Conservation (phyloP, 2,888 invertebrate species). For the Netelia melanura region DNA sequence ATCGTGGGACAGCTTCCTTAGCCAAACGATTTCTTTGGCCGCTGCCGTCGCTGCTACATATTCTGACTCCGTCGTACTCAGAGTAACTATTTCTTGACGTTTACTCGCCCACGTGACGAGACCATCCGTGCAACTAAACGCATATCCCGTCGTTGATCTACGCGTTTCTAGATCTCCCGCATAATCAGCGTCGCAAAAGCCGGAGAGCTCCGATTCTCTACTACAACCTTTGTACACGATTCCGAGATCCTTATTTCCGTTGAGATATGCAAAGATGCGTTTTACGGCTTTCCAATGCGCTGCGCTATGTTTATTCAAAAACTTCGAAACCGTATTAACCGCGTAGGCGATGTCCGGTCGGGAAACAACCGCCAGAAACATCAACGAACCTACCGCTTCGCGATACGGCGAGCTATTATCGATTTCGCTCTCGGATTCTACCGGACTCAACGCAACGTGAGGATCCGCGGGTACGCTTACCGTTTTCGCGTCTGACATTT, state of each 20-base stretch:
- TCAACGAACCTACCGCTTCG: slow-evolving; percentile 65
- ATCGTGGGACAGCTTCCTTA: slow-evolving; percentile 4
- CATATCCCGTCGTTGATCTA: slow-evolving; percentile 29
- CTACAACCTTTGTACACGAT: slow-evolving; percentile 60
- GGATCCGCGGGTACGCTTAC: slow-evolving; percentile 65
- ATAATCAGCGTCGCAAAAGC: slow-evolving; percentile 50
- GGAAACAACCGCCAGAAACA: too few relatives aligned
- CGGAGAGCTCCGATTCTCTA: slow-evolving; percentile 43
- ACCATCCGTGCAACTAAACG: slow-evolving; percentile 27
- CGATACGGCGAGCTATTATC: slow-evolving; percentile 64
- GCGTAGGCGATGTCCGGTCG: too few relatives aligned
- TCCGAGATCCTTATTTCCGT: slow-evolving; percentile 51
- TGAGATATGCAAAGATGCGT: slow-evolving; percentile 62
- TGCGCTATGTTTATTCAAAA: slow-evolving; percentile 54
- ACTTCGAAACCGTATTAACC: slow-evolving; percentile 65
- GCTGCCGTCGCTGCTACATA: slow-evolving; percentile 25
- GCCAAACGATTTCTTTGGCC: slow-evolving; percentile 12
- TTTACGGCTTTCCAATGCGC: slow-evolving; percentile 69
- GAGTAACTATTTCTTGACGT: not conserved
- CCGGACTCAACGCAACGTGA: slow-evolving; percentile 51
- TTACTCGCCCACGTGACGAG: slow-evolving; percentile 29
- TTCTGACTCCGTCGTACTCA: slow-evolving; percentile 30
- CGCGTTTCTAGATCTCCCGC: slow-evolving; percentile 32
- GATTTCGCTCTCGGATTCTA: slow-evolving; percentile 29
- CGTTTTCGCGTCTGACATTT: slow-evolving; percentile 46